A percentile compares a stretch with the other conserved stretches of the same genome.
These are phyloP conservation scores for Onchidella celtica DNA, from an alignment of 2,888 invertebrate species.

Conservation along the genomic window DNA sequence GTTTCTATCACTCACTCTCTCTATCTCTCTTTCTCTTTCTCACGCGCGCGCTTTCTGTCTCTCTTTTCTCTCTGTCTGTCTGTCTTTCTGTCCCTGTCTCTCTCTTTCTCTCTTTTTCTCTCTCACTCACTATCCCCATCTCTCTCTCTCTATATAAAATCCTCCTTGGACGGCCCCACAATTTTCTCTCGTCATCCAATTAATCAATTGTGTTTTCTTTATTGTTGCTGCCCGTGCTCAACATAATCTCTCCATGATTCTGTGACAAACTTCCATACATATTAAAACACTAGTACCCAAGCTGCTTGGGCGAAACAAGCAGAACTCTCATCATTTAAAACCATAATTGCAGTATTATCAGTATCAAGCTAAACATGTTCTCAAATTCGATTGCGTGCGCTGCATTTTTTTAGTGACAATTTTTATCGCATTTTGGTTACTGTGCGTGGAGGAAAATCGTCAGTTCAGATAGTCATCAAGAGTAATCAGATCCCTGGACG, in stretches of 20 bases:
- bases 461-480: slow-evolving; percentile 1
- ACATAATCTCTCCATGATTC: background rate
- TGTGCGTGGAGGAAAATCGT: background rate
- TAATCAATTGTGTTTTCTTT: too few species aligned
- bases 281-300: background rate
- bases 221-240: background rate
- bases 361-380: background rate
- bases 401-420: background rate
- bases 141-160: too few species aligned
- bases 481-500: background rate
- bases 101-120: too few species aligned
- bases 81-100: too few species aligned
- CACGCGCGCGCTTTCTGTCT: too few species aligned
- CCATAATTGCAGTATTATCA: background rate
- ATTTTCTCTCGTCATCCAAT: too few species aligned
- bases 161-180: too few species aligned
- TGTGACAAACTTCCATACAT: background rate
- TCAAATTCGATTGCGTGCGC: background rate
- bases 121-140: too few species aligned
- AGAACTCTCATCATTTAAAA: background rate
- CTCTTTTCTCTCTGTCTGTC: too few species aligned
- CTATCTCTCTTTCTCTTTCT: too few species aligned
- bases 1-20: too few species aligned
- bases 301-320: background rate
- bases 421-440: background rate